Base-by-base conservation (phyloP, 2,797 vertebrate species). In the Dipus sagitta region DNA sequence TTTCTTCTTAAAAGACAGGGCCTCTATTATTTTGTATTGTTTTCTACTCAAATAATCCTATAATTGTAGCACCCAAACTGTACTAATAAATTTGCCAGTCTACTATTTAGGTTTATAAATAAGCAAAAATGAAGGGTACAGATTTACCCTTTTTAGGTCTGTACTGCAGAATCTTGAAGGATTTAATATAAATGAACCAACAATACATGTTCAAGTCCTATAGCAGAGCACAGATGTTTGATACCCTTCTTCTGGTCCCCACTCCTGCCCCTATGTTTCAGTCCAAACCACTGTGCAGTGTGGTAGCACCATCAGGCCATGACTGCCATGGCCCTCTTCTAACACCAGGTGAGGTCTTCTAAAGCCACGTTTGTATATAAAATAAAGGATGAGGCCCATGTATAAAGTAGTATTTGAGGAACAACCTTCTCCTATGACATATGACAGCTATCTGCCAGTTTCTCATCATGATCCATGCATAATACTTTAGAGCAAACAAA, bases 91-190 rank as follows among this genome's bases (percentile, higher is more conserved):
- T 74, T 18, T 95, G 75, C 88, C 71, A 64, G 58, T 26, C 47
- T 95, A 77, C 42, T 75, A 30, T 82, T 34, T 86, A n/a, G 71
- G 34, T 86, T 96, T 84, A 90, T 88, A 67, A 86, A 94, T 72
- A 85, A 10, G 7, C 74, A 93, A 95, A 93, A 95, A 65, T n/a
- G 20, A 79, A 93, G 90, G 67, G 65, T 86, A 91, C 3, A 78
- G 78, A 38, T 76, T 94, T 80, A 80, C 11, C 94, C 32, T 86
- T 94, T 70, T 90, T 26, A 80, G 15, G 12, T 86, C 94, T 60
- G 75, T 75, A 76, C 70, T 72, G 54, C 60, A 93, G 38, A 88
- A 58, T 93, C 38, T 89, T 91, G 62, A 93, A 92, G 60, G 42
- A 65, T 58, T 88, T 76, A 70, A 60, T 52, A 72, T 32, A 92